Base-by-base conservation (phyloP, 2,888 invertebrate genomes). In the Plusia festucae region DNA sequence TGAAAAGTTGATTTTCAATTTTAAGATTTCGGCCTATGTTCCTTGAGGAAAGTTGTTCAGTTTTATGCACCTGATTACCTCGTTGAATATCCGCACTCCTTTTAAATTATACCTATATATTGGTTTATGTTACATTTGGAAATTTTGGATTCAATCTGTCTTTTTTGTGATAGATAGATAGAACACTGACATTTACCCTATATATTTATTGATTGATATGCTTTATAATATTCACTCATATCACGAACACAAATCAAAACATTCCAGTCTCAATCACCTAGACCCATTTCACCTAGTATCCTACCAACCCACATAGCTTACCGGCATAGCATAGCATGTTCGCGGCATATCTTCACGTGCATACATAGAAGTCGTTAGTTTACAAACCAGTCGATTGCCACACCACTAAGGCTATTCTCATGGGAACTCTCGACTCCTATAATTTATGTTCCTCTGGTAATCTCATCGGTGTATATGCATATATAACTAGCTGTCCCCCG, bases 341-440 rank as follows among this genome's bases (percentile, higher is more conserved):
- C 30, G 2, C 24, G 2, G 60, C 71, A 79, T 76, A 71, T 65
- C 46, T 59, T 30, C 76, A 79, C 78, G 80, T 58, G 52, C 55
- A 22, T 67, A 53, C 73, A 58, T 52, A 61, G 53, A 72, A 72
- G 56, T 67, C 60, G 68, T 71, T 68, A 65, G 65, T 68, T 65
- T 54, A 54, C 24, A 73, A 78, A 73, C 78, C 74, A 68, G 64
- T 78, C 54, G 70, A 65, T 69, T 44, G 55, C 59, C 54, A 54
- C 49, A 57, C 62, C 66, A 68, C 63, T 65, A 46, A 15, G 0
- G 52, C 24, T 57, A 70, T 73, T 68, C 70, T 59, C 78, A 70
- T 66, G 78, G 70, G 78, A 78, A 78, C 64, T 27, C 44, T 22
- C 44, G 54, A 62, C 30, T 51, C 56, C 73, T 49, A 55, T 73